Evolutionary conservation across 1,140 invertebrate genomes (phyloP).

Genomic region (Lanistes nyassanus): DNA sequence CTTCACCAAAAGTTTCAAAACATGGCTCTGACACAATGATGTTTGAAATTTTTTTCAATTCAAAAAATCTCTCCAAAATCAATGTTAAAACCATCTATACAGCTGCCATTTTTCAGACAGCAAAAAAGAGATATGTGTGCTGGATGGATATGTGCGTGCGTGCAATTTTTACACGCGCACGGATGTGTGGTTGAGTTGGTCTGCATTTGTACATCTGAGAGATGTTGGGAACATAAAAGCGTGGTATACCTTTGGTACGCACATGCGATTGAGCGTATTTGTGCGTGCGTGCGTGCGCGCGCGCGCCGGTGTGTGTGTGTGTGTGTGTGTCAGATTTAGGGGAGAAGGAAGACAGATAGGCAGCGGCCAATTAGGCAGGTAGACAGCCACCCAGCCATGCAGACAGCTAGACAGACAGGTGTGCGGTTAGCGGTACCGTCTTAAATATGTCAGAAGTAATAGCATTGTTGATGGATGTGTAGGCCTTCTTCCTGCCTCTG

Average conservation of each 20-base stretch:
- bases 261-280: not conserved
- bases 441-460: not conserved
- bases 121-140: conserved; percentile 3
- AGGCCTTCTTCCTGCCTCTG: not conserved
- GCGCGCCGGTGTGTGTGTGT: not conserved
- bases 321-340: not conserved
- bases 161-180: not conserved
- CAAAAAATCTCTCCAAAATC: not conserved
- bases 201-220: not conserved
- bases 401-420: not conserved
- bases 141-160: not conserved
- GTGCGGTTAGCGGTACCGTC: not conserved
- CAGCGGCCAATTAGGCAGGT: not conserved
- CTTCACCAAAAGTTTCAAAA: too few species aligned
- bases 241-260: not conserved
- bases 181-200: not conserved
- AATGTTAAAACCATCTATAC: too few species aligned
- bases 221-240: not conserved
- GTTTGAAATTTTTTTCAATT: not conserved
- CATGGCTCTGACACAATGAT: not conserved
- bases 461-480: not conserved
- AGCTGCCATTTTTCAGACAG: conserved; percentile 4
- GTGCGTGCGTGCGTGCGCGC: not conserved
- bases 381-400: not conserved
- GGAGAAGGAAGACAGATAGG: not conserved